Conservation (phyloP, 2,888 invertebrate genomes). For the Monochamus alternatus region DNA sequence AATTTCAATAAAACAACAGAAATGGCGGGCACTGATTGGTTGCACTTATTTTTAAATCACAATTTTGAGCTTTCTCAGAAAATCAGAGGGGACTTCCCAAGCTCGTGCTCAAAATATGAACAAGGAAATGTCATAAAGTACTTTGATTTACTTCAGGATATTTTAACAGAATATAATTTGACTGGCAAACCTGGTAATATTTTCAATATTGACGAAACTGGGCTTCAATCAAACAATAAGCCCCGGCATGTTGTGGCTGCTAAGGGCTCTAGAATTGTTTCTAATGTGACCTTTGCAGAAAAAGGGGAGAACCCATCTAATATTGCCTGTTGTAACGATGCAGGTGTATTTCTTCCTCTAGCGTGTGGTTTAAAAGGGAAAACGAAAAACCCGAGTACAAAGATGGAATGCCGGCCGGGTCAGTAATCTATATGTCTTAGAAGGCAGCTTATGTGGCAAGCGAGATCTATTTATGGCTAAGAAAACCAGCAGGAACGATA, state of each 20-base stretch:
- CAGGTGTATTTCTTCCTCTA: conserved; percentile 45
- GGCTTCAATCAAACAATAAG: not conserved
- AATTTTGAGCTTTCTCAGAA: not conserved
- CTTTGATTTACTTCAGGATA: not conserved
- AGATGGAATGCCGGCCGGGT: not conserved
- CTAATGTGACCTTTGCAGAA: conserved; percentile 35
- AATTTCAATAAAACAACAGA: not conserved
- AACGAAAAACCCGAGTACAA: conserved; percentile 46
- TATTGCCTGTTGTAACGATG: conserved; percentile 45
- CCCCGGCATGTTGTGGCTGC: conserved; percentile 1
- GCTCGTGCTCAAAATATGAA: not conserved
- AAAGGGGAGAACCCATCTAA: conserved; percentile 45
- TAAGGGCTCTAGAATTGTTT: conserved; percentile 5
- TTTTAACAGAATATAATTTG: not conserved
- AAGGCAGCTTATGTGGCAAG: not conserved
- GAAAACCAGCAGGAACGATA: conserved; percentile 30
- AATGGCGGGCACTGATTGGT: not conserved
- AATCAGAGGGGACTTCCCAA: not conserved
- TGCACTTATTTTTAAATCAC: not conserved
- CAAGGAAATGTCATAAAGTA: not conserved
- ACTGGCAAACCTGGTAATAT: not conserved
- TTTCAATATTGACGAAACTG: conserved; percentile 13
- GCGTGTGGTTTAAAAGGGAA: conserved; percentile 46
- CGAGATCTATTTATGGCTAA: conserved; percentile 32
- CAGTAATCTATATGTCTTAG: not conserved